Conservation (phyloP, 2,888 invertebrate genomes). For the Torymus texanus region DNA sequence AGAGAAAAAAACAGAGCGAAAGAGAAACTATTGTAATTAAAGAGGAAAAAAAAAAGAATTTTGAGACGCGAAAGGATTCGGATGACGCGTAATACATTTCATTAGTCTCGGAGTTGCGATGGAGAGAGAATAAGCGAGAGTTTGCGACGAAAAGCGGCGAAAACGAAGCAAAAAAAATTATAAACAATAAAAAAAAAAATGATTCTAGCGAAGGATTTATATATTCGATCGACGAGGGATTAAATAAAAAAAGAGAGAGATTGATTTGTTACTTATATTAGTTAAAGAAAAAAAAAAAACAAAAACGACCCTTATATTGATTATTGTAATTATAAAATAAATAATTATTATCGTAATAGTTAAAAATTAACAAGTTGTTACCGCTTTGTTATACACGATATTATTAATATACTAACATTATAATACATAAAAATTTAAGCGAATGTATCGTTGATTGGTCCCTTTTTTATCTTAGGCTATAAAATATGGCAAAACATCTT, state of each 20-base stretch:
- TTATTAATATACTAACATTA: slow-evolving; percentile 74
- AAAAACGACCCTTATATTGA: slow-evolving; percentile 70
- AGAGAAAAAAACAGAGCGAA: background rate
- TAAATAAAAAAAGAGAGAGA: slow-evolving; percentile 57
- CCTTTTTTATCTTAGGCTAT: slow-evolving; percentile 66
- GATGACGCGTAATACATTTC: slow-evolving; percentile 26
- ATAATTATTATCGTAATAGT: slow-evolving; percentile 74
- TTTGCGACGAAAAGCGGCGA: slow-evolving; percentile 43
- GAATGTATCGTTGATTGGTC: slow-evolving; percentile 72
- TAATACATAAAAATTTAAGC: slow-evolving; percentile 65
- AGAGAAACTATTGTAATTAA: slow-evolving; percentile 57
- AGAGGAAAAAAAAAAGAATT: slow-evolving; percentile 51
- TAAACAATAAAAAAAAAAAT: slow-evolving; percentile 61
- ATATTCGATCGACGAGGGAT: slow-evolving; percentile 65
- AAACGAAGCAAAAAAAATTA: slow-evolving; percentile 58
- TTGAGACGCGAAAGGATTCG: slow-evolving; percentile 37
- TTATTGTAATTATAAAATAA: slow-evolving; percentile 73
- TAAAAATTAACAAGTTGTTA: slow-evolving; percentile 74
- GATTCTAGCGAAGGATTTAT: slow-evolving; percentile 63
- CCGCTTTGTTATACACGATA: slow-evolving; percentile 75
- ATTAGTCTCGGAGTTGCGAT: slow-evolving; percentile 26
- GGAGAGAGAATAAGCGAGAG: background rate
- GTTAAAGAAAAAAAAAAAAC: slow-evolving; percentile 60
- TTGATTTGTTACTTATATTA: slow-evolving; percentile 70
- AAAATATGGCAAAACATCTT: slow-evolving; percentile 50